Evolutionary conservation across 2,797 vertebrate genomes (phyloP).

Genomic region (Thripadectes ignobilis): DNA sequence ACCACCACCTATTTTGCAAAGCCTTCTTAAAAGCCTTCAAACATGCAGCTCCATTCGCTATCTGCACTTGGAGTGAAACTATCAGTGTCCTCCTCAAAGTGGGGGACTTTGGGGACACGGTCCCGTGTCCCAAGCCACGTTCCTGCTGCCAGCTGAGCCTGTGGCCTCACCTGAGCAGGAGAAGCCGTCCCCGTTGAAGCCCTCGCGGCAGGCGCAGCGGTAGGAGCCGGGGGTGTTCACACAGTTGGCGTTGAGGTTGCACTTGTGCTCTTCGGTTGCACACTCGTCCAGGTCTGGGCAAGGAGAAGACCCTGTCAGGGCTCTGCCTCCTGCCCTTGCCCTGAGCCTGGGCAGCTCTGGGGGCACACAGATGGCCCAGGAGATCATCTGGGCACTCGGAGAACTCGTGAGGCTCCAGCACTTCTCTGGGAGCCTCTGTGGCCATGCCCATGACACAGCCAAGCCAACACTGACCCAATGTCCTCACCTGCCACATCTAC

Average conservation of each 20-base stretch:
- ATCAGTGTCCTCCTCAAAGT: neutral
- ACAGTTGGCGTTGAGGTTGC: slow-evolving; percentile 88
- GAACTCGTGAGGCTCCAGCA: neutral
- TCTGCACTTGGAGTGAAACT: neutral
- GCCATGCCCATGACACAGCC: neutral
- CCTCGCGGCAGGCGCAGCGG: slow-evolving; percentile 87
- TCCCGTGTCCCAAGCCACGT: neutral
- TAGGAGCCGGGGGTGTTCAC: slow-evolving; percentile 90
- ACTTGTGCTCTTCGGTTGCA: slow-evolving; percentile 84
- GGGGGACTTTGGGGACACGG: neutral
- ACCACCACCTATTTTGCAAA: neutral
- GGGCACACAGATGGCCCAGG: neutral
- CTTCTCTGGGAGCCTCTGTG: neutral
- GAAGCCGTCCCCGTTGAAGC: slow-evolving; percentile 91
- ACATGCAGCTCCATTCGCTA: neutral
- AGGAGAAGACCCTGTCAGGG: neutral
- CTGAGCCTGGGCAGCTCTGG: neutral
- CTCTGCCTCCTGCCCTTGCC: neutral
- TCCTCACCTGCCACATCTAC: neutral
- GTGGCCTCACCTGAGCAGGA: slow-evolving; percentile 82
- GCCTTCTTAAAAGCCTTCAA: slow-evolving; percentile 9
- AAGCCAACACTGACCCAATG: neutral
- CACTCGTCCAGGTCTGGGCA: slow-evolving; percentile 90
- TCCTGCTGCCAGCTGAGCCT: neutral
- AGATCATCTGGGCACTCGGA: accelerated